A percentile compares a stretch with the other conserved stretches of the same genome.
Conservation (phyloP, 2,113 vertebrate genomes). For the Numida meleagris region DNA sequence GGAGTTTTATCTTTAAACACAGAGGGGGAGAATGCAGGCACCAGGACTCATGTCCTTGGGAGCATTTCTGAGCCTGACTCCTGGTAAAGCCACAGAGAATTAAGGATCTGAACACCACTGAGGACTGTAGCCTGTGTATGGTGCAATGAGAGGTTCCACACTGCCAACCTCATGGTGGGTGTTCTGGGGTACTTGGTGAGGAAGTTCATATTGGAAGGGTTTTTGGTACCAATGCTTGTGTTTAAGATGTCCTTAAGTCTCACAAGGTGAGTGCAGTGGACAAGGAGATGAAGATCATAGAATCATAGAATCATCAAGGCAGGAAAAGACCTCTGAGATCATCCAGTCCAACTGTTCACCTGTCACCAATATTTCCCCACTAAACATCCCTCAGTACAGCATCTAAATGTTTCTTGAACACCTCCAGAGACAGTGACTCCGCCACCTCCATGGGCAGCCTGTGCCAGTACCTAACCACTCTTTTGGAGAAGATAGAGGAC, state of each 20-base stretch:
- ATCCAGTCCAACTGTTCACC: too few species aligned
- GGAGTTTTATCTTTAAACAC: background rate
- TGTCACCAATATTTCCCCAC: too few species aligned
- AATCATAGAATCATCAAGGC: too few species aligned
- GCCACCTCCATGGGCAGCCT: too few species aligned
- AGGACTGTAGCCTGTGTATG: accelerated
- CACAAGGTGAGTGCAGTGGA: background rate
- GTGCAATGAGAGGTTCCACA: background rate
- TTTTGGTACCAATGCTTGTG: background rate
- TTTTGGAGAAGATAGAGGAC: background rate
- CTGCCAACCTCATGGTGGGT: too few species aligned
- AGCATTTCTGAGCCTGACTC: background rate
- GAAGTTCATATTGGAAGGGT: background rate
- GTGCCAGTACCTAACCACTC: too few species aligned
- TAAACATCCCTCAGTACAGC: too few species aligned
- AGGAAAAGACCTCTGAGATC: too few species aligned
- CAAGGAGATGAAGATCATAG: background rate
- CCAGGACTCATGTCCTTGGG: background rate
- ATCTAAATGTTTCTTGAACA: too few species aligned
- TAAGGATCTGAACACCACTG: background rate
- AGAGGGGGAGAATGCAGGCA: background rate
- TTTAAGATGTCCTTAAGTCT: background rate
- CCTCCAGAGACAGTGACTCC: too few species aligned
- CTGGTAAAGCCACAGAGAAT: background rate
- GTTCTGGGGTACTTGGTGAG: background rate